These are phyloP conservation scores for Microtus montanus DNA, from an alignment of 2,113 vertebrate species.

Conservation along the genomic window DNA sequence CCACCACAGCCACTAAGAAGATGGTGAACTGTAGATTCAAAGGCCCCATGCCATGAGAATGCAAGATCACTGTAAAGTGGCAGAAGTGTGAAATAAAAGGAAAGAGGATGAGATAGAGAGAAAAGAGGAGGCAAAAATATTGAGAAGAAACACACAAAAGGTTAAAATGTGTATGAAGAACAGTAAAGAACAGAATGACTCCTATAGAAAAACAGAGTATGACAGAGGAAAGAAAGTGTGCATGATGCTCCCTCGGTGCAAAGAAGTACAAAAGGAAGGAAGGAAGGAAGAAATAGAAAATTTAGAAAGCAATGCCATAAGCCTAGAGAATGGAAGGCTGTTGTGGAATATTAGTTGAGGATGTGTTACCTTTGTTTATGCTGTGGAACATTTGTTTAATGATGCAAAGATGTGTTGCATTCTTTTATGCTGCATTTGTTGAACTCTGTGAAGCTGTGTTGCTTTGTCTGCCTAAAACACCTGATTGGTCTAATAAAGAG, in stretches of 20 bases:
- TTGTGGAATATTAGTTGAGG: background rate
- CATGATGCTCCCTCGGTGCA: background rate
- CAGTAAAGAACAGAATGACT: background rate
- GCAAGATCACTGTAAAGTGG: background rate
- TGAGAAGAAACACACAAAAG: background rate
- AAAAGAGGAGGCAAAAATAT: background rate
- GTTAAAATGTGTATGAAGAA: background rate
- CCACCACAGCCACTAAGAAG: background rate
- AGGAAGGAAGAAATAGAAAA: background rate
- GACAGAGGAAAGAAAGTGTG: background rate
- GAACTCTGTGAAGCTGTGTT: background rate
- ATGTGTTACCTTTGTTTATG: background rate
- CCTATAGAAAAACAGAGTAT: background rate
- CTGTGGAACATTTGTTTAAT: background rate
- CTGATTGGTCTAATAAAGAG: background rate
- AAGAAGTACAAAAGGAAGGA: background rate
- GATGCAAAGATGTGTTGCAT: background rate
- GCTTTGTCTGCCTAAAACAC: background rate
- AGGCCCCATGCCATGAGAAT: background rate
- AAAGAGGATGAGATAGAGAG: constrained; percentile 1
- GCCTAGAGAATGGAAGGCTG: background rate
- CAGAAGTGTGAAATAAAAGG: background rate
- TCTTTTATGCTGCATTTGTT: background rate
- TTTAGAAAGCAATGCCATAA: too few species aligned
- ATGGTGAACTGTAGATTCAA: background rate